Evolutionary conservation across 2,888 invertebrate species (phyloP).

Genomic region (Lathronympha strigana): DNA sequence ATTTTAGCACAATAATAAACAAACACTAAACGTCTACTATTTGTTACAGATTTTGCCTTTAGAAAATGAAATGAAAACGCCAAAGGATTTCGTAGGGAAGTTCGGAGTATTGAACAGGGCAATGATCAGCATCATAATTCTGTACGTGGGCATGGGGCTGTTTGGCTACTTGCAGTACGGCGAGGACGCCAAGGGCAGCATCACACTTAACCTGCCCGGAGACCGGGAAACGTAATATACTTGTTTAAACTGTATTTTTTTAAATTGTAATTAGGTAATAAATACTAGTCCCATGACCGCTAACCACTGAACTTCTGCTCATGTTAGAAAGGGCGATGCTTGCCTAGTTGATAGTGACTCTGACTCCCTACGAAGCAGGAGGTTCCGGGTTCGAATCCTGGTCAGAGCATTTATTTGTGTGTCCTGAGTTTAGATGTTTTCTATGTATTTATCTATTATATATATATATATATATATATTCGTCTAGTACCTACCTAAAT

Average conservation of each 20-base stretch:
- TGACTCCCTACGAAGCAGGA: no score
- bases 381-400: no score
- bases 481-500: no score
- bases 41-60: slow-evolving; percentile 91
- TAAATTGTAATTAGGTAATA: no score
- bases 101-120: slow-evolving; percentile 93
- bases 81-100: slow-evolving; percentile 90
- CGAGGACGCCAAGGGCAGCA: slow-evolving; percentile 87
- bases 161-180: slow-evolving; percentile 96
- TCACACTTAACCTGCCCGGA: slow-evolving; percentile 93
- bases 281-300: no score
- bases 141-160: slow-evolving; percentile 96
- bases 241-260: not conserved
- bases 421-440: no score
- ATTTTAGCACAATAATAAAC: not conserved
- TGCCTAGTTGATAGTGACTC: no score
- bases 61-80: slow-evolving; percentile 97
- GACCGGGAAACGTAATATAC: slow-evolving; percentile 84
- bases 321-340: no score
- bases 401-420: no score
- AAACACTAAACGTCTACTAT: not conserved
- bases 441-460: no score
- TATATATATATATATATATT: no score
- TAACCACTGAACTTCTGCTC: no score
- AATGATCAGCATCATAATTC: slow-evolving; percentile 91